phyloP scores from a whole-genome alignment of 2,888 invertebrate species.

The Tethea ocularis region DNA sequence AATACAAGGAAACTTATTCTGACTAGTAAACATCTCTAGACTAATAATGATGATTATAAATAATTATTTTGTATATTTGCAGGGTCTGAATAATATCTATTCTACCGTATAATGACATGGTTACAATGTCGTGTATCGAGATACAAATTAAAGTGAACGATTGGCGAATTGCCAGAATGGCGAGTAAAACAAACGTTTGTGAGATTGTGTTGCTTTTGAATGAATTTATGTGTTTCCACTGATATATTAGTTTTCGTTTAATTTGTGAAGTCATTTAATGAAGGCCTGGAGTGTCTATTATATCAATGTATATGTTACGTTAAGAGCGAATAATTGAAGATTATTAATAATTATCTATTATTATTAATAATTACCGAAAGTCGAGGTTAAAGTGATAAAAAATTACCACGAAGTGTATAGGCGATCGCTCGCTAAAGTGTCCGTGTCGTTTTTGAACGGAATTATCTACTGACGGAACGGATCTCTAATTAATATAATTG shows the following conservation, averaged over 20 bases:
- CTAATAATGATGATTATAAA: no score
- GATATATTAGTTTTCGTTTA: background rate
- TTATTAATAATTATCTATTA: no score
- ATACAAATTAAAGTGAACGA: constrained; percentile 30
- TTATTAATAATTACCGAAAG: no score
- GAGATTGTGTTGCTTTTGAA: constrained; percentile 25
- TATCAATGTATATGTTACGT: background rate
- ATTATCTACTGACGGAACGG: no score
- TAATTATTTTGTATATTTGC: background rate
- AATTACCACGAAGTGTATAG: no score
- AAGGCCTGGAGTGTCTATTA: background rate
- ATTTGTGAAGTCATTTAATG: background rate
- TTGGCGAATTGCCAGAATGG: constrained; percentile 31
- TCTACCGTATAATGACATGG: background rate
- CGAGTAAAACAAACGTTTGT: constrained; percentile 8
- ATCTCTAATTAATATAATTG: no score
- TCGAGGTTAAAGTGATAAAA: no score
- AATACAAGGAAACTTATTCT: no score
- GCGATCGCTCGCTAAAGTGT: no score
- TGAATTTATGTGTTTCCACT: constrained; percentile 26
- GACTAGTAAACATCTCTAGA: no score
- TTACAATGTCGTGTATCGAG: constrained; percentile 24
- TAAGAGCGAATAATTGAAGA: background rate
- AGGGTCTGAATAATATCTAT: background rate
- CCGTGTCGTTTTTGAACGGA: no score